Evolutionary conservation across 53 echinoderm and acorn worm genomes (phyloP).

Genomic region (Antedon mediterranea): DNA sequence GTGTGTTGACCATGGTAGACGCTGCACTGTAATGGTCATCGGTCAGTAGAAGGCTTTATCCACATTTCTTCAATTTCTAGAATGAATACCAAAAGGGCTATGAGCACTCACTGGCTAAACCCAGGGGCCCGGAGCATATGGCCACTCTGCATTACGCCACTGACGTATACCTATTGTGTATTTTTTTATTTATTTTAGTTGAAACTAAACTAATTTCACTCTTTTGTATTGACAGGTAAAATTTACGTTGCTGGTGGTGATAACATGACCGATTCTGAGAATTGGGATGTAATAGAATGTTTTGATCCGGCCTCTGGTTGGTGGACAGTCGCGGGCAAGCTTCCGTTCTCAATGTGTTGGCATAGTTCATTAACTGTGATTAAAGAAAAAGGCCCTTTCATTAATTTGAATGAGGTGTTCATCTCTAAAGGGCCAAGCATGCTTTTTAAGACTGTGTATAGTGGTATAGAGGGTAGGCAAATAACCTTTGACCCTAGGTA

Average conservation of each 20-base stretch:
- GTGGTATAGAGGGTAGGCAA: not conserved
- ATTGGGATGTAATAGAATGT: slow-evolving; percentile 51
- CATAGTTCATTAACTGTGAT: slow-evolving; percentile 49
- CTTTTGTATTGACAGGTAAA: slow-evolving; percentile 26
- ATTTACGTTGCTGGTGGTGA: slow-evolving; percentile 69
- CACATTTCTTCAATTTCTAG: too few species aligned
- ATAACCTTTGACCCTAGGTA: not conserved
- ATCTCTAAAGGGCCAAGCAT: slow-evolving; percentile 32
- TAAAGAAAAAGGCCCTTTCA: slow-evolving; percentile 8
- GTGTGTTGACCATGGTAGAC: too few species aligned
- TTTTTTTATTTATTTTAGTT: too few species aligned
- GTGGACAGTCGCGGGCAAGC: slow-evolving; percentile 29
- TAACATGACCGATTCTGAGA: slow-evolving; percentile 22
- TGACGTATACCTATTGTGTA: too few species aligned
- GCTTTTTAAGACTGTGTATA: slow-evolving; percentile 23
- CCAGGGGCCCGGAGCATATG: too few species aligned
- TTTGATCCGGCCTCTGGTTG: slow-evolving; percentile 36
- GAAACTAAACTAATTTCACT: too few species aligned
- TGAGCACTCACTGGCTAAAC: too few species aligned
- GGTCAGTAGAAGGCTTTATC: too few species aligned
- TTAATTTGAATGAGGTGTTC: not conserved
- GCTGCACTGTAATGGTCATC: too few species aligned
- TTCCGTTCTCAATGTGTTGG: slow-evolving; percentile 48
- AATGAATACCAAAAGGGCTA: too few species aligned
- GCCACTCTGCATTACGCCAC: too few species aligned